Evolutionary conservation across 1,140 invertebrate genomes (phyloP).

Genomic region (Aplysia californica): DNA sequence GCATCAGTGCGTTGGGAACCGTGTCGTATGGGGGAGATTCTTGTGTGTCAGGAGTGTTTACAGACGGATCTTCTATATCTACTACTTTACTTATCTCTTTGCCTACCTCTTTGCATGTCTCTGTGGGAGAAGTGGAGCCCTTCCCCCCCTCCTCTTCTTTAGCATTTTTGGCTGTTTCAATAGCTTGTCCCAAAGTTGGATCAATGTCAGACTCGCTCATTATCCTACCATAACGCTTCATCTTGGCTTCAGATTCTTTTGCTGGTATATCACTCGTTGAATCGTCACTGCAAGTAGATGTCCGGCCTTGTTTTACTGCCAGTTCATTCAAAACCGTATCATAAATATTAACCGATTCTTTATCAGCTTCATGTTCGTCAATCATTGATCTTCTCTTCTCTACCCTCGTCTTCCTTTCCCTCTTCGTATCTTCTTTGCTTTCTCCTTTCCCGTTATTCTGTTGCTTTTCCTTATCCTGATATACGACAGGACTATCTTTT

Average conservation of each 20-base stretch:
- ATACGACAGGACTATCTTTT: background rate
- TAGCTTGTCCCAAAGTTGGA: background rate
- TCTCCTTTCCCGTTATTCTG: background rate
- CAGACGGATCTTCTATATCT: no score
- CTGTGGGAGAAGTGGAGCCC: no score
- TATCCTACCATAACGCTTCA: conserved; percentile 9
- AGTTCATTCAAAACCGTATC: conserved; percentile 23
- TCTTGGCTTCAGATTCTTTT: background rate
- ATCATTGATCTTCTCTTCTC: conserved; percentile 11
- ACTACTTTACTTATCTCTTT: no score
- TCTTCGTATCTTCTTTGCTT: background rate
- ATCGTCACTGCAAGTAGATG: background rate
- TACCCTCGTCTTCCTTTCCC: background rate
- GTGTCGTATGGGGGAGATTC: no score
- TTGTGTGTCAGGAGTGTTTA: no score
- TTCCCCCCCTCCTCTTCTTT: background rate
- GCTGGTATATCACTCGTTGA: background rate
- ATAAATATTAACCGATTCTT: conserved; percentile 15
- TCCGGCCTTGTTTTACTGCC: background rate
- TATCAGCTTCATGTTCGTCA: background rate
- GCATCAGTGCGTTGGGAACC: background rate
- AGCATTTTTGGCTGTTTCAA: background rate
- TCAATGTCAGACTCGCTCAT: conserved; percentile 14
- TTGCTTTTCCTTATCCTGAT: background rate
- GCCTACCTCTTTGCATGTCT: no score